A percentile compares a stretch with the other conserved stretches of the same genome.
These are phyloP conservation scores for Scaptomyza parva DNA, from an alignment of 2,888 invertebrate genomes.

Conservation along the genomic window DNA sequence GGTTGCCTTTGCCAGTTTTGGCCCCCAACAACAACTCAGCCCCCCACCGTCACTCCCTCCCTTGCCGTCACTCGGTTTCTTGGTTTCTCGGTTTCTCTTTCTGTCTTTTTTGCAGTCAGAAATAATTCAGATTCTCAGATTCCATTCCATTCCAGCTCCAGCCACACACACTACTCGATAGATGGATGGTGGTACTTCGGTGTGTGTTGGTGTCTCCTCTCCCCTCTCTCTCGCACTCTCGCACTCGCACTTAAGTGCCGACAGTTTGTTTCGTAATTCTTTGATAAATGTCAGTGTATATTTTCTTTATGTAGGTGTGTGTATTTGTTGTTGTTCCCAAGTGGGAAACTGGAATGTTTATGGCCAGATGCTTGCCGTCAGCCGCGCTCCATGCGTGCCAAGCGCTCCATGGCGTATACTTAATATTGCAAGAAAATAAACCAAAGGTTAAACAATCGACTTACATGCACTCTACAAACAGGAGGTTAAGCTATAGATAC, in stretches of 20 bases:
- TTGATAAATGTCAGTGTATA: slow-evolving; percentile 13
- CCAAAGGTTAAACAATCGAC: slow-evolving; percentile 3
- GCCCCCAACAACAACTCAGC: neutral
- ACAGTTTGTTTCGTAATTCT: slow-evolving; percentile 34
- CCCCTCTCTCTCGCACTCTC: too few relatives aligned
- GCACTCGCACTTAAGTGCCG: slow-evolving; percentile 13
- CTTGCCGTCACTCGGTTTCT: neutral
- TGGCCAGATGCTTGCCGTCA: slow-evolving; percentile 20
- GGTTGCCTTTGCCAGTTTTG: slow-evolving; percentile 1
- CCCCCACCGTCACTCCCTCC: neutral
- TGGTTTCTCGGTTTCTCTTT: neutral
- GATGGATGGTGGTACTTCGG: slow-evolving; percentile 34
- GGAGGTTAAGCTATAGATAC: neutral
- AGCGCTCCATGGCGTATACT: slow-evolving; percentile 31
- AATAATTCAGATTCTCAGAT: neutral
- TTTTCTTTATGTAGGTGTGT: neutral
- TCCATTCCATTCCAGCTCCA: slow-evolving; percentile 7
- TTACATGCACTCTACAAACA: slow-evolving; percentile 7
- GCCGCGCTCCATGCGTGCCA: slow-evolving; percentile 13
- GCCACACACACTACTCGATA: neutral
- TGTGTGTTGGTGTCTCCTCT: slow-evolving; percentile 14
- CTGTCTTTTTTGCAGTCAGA: neutral
- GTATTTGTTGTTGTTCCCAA: slow-evolving; percentile 15
- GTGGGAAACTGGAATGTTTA: slow-evolving; percentile 41
- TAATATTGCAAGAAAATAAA: slow-evolving; percentile 16